Percentiles rank a stretch among this genome's conserved stretches.
Conservation (phyloP, 2,113 vertebrate genomes). For the Cepphus grylle region DNA sequence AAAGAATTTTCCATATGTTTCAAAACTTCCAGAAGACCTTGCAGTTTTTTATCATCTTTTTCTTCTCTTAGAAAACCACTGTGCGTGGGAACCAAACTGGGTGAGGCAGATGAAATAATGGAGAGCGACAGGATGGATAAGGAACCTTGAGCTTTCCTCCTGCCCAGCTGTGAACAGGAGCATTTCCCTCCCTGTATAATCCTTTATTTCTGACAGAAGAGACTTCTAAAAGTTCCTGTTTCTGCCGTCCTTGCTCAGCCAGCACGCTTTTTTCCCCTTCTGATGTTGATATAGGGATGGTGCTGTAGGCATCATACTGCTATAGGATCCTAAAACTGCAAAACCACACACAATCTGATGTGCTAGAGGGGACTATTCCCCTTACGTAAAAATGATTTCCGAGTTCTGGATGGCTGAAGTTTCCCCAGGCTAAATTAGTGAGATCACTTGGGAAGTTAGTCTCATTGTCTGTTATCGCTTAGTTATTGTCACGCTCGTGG, state of each 20-base stretch:
- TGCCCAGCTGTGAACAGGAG: neutral
- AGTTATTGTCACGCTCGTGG: neutral
- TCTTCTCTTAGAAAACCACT: neutral
- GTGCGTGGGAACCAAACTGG: neutral
- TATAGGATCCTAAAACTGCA: neutral
- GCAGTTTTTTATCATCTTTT: neutral
- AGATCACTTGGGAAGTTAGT: neutral
- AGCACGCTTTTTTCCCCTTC: neutral
- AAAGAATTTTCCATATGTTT: neutral
- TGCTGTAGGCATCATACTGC: neutral
- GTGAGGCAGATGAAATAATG: neutral
- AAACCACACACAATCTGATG: neutral
- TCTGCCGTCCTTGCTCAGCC: neutral
- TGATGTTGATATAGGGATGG: neutral
- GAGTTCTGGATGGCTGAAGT: neutral
- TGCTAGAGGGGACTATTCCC: neutral
- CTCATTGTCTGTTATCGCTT: neutral
- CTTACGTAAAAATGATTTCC: neutral
- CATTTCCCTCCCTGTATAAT: neutral
- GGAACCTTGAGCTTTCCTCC: neutral
- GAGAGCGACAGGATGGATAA: neutral
- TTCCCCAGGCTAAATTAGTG: neutral
- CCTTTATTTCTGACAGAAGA: neutral
- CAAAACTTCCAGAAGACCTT: neutral
- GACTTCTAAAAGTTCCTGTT: rapidly evolving